Conservation (phyloP, 2,113 vertebrate species). For the Gymnobelideus leadbeateri region DNA sequence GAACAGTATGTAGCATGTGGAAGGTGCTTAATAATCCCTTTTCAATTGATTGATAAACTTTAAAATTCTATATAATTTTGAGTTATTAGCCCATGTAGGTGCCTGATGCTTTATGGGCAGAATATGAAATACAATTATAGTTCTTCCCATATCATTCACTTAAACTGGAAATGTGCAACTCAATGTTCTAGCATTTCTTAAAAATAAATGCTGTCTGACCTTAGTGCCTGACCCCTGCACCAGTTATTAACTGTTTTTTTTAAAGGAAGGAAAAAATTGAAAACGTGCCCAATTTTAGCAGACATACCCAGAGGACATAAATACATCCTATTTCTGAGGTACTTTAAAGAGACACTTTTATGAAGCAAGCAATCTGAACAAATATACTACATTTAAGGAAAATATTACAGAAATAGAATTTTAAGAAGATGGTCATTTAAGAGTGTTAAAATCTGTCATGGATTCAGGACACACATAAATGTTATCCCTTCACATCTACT, state of each 20-base stretch:
- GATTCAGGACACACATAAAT: constrained; percentile 66
- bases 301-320: neutral
- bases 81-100: neutral
- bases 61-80: neutral
- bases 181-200: neutral
- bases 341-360: neutral
- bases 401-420: constrained; percentile 41
- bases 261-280: rapidly evolving
- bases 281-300: rapidly evolving
- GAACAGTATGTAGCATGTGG: neutral
- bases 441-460: constrained; percentile 65
- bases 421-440: constrained; percentile 49
- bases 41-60: neutral
- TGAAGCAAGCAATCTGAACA: neutral
- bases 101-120: neutral
- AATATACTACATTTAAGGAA: neutral
- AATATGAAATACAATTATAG: neutral
- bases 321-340: rapidly evolving
- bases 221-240: neutral
- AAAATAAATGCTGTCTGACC: neutral
- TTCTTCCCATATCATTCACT: neutral
- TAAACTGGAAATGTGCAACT: neutral
- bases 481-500: constrained; percentile 70
- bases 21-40: neutral
- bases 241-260: neutral